phyloP scores from a whole-genome alignment of 2,113 vertebrate genomes.

The Cinclus cinclus region DNA sequence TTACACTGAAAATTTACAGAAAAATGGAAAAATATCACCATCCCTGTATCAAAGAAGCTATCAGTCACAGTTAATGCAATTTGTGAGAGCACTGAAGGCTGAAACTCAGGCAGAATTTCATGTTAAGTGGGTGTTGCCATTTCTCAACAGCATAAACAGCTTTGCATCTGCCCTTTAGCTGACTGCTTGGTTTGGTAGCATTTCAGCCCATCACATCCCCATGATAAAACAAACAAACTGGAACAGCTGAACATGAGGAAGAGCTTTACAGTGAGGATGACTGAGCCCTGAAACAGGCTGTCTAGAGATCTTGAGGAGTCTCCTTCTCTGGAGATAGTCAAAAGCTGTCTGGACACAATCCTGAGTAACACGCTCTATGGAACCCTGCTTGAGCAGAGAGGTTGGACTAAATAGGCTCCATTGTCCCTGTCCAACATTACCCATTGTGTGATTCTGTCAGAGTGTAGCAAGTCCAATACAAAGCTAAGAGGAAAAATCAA shows the following conservation, averaged over 20 bases:
- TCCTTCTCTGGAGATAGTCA: neutral
- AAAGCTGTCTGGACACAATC: neutral
- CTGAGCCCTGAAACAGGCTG: neutral
- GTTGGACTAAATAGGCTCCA: neutral
- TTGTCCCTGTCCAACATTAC: neutral
- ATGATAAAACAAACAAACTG: neutral
- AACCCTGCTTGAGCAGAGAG: too few relatives aligned
- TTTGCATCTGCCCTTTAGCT: neutral
- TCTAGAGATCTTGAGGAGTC: neutral
- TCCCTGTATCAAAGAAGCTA: neutral
- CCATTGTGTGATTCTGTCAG: neutral
- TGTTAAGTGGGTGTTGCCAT: neutral
- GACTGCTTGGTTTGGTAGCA: neutral
- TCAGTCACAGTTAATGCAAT: neutral
- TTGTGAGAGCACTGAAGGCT: neutral
- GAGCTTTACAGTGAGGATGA: neutral
- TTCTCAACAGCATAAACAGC: neutral
- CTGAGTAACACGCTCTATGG: neutral
- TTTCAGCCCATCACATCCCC: neutral
- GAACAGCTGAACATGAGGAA: neutral
- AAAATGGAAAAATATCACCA: neutral
- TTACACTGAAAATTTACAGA: neutral
- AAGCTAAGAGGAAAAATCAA: neutral
- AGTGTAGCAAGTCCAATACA: neutral
- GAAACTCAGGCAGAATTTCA: neutral